These are phyloP conservation scores for Cervus canadensis DNA, from an alignment of 2,113 vertebrate genomes.

Conservation along the genomic window DNA sequence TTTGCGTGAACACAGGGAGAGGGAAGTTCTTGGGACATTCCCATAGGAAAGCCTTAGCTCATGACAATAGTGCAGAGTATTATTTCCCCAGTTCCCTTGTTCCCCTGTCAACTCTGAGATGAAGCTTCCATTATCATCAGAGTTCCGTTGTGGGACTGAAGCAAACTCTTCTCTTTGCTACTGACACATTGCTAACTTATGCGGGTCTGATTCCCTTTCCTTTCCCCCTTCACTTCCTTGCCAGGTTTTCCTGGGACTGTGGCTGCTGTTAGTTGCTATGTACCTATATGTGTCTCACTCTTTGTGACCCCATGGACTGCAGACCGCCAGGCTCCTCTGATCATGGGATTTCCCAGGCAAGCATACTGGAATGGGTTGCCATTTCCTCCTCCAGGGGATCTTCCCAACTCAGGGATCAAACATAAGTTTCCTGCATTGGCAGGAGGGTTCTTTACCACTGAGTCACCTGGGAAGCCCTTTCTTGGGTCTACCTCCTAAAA, in stretches of 20 bases:
- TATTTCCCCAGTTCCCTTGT: neutral
- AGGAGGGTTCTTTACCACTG: no score
- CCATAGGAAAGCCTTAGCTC: neutral
- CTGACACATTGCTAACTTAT: neutral
- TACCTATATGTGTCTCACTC: neutral
- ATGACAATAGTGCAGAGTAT: neutral
- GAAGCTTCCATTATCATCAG: neutral
- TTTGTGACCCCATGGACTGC: rapidly evolving
- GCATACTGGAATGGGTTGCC: neutral
- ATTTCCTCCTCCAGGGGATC: neutral
- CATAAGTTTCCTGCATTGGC: no score
- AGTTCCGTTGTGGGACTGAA: neutral
- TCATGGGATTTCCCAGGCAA: neutral
- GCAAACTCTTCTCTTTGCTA: neutral
- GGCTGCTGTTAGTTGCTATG: neutral
- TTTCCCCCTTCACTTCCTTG: neutral
- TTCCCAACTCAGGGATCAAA: no score
- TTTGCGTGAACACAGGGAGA: neutral
- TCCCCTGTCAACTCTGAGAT: neutral
- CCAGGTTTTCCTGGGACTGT: neutral
- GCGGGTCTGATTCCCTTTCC: neutral
- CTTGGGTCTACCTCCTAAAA: neutral
- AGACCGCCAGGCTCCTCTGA: neutral
- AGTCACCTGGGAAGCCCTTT: neutral
- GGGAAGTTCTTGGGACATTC: neutral